Conservation (phyloP, 2,888 invertebrate genomes). For the Octonoba sinensis region DNA sequence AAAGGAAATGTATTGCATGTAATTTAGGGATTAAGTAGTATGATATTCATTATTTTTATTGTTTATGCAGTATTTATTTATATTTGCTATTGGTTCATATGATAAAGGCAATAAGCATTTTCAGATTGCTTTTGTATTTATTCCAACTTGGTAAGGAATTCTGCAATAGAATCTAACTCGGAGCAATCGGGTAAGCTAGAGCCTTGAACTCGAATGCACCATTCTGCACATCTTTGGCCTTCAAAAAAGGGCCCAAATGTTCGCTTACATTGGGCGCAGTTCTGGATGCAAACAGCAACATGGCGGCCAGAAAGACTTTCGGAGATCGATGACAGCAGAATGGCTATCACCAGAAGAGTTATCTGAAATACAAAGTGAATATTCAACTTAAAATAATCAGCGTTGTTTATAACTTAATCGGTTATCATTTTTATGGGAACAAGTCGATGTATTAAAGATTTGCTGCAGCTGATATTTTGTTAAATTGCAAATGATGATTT, state of each 20-base stretch:
- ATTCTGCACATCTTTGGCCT: slow-evolving; percentile 53
- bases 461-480: no score
- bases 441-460: no score
- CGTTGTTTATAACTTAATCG: no score
- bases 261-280: slow-evolving; percentile 53
- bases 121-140: neutral
- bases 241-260: slow-evolving; percentile 56
- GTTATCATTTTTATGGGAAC: no score
- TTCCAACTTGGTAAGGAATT: slow-evolving; percentile 53
- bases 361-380: slow-evolving; percentile 19
- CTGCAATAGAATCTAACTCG: slow-evolving; percentile 45
- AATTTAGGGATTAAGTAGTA: no score
- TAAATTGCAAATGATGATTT: no score
- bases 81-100: no score
- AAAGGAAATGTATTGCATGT: no score
- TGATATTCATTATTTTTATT: no score
- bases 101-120: no score
- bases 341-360: slow-evolving; percentile 8
- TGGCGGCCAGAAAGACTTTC: slow-evolving; percentile 3
- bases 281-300: slow-evolving; percentile 45
- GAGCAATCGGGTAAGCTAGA: slow-evolving; percentile 43
- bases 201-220: slow-evolving; percentile 48
- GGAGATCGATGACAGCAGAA: slow-evolving; percentile 11
- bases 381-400: no score
- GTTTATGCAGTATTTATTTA: no score